These are phyloP conservation scores for Phainopepla nitens DNA, from an alignment of 2,113 vertebrate genomes.

Conservation along the genomic window DNA sequence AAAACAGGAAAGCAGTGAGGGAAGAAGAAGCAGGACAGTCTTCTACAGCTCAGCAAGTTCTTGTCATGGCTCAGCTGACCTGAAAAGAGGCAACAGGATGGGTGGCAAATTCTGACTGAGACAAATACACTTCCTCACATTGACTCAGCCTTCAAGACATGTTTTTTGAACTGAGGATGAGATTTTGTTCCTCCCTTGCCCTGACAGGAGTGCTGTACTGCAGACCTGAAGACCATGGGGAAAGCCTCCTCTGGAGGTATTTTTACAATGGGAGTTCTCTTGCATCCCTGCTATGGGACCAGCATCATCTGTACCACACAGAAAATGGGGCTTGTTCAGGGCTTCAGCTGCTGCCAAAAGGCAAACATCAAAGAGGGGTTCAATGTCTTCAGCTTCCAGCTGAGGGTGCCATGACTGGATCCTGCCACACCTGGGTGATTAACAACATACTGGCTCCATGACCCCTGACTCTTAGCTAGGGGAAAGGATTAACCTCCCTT, in stretches of 20 bases:
- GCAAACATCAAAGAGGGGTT: accelerated
- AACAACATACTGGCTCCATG: neutral
- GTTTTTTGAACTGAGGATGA: neutral
- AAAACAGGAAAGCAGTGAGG: neutral
- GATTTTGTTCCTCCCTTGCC: neutral
- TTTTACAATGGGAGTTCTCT: neutral
- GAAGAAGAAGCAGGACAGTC: neutral
- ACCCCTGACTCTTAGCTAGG: neutral
- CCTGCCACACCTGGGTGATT: neutral
- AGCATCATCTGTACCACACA: neutral
- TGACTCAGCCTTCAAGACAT: neutral
- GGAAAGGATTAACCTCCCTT: neutral
- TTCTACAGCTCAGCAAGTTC: neutral
- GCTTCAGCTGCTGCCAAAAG: neutral
- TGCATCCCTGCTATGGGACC: neutral
- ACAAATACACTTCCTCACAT: neutral
- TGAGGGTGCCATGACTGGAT: neutral
- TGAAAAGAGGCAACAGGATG: accelerated
- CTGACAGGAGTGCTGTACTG: neutral
- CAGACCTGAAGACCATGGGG: neutral
- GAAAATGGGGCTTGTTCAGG: neutral
- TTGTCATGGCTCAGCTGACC: neutral
- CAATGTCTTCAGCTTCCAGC: neutral
- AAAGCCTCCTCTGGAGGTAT: neutral
- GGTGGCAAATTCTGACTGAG: neutral